Evolutionary conservation across 2,797 vertebrate species (phyloP).

Genomic region (Protosalanx chinensis): DNA sequence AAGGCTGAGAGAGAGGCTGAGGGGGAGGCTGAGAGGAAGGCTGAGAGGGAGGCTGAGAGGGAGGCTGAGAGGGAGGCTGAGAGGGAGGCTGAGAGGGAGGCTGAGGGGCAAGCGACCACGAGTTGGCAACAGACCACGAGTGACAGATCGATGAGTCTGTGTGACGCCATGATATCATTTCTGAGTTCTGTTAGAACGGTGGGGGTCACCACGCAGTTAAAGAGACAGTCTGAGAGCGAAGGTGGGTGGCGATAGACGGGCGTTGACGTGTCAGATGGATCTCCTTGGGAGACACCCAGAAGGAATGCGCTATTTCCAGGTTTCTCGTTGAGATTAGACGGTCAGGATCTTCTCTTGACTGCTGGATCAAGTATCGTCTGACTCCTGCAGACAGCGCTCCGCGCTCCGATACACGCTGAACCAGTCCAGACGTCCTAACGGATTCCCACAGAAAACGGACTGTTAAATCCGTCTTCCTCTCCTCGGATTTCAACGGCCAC

Average conservation of each 20-base stretch:
- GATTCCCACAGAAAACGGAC: not conserved
- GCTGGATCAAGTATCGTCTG: constrained; percentile 44
- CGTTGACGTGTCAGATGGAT: constrained; percentile 48
- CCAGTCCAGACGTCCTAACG: no score
- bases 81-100: constrained; percentile 16
- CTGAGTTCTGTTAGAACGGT: no score
- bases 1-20: no score
- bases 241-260: constrained; percentile 39
- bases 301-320: constrained; percentile 64
- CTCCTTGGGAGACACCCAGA: constrained; percentile 40
- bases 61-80: not conserved
- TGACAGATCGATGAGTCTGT: no score
- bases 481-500: not conserved
- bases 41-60: no score
- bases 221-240: constrained; percentile 3
- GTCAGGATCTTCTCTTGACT: constrained; percentile 49
- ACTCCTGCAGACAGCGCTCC: constrained; percentile 34
- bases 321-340: constrained; percentile 65
- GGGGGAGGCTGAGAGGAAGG: no score
- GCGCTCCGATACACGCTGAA: no score
- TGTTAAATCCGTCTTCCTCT: not conserved
- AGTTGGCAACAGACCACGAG: no score
- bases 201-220: no score
- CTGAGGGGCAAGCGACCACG: no score
- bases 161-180: no score